A percentile compares a stretch with the other conserved stretches of the same genome.
phyloP scores from a whole-genome alignment of 2,888 invertebrate genomes.

The Orchesella flavescens region DNA sequence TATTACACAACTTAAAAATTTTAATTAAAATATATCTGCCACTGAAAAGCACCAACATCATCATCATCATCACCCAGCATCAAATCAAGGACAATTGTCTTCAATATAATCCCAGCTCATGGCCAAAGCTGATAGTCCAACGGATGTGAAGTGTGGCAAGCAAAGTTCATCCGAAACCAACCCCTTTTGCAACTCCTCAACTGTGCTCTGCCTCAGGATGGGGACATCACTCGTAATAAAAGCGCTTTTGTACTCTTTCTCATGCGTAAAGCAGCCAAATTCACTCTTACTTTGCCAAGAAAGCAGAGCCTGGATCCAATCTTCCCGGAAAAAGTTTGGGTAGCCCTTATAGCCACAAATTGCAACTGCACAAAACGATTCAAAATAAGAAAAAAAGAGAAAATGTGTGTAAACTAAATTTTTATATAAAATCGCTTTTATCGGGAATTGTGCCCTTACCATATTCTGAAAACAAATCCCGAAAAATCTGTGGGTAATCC shows the following conservation, averaged over 20 bases:
- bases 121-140: neutral
- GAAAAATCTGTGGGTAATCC: conserved; percentile 43
- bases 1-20: no score
- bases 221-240: neutral
- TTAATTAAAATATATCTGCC: no score
- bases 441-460: conserved; percentile 27
- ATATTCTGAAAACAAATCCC: conserved; percentile 63
- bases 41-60: no score
- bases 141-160: neutral
- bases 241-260: neutral
- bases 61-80: no score
- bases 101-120: no score
- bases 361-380: conserved; percentile 75
- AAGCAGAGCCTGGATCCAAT: conserved; percentile 74
- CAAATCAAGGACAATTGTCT: neutral
- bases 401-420: conserved; percentile 8
- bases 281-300: conserved; percentile 73
- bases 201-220: neutral
- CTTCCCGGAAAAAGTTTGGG: no score
- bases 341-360: conserved; percentile 77
- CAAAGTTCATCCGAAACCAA: neutral
- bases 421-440: neutral
- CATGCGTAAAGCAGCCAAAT: conserved; percentile 21
- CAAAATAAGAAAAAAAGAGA: no score
- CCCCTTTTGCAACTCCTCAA: neutral